These are phyloP conservation scores for Oryzias celebensis DNA, from an alignment of 2,113 vertebrate species.

Conservation along the genomic window DNA sequence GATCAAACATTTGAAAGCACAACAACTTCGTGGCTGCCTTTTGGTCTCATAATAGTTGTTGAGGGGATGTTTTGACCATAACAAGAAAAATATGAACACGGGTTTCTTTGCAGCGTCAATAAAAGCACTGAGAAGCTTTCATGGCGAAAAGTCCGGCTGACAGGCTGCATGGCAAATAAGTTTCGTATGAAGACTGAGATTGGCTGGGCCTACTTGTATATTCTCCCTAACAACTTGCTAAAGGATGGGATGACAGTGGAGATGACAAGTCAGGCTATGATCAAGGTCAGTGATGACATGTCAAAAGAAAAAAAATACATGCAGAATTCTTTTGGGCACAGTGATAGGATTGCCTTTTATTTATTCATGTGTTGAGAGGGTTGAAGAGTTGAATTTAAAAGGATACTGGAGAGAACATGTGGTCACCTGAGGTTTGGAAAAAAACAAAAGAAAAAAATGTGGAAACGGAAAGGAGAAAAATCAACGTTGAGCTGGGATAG, in stretches of 20 bases:
- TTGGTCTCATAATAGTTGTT: slow-evolving; percentile 11
- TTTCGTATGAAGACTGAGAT: slow-evolving; percentile 23
- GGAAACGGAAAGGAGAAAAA: slow-evolving; percentile 12
- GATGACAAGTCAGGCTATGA: slow-evolving; percentile 53
- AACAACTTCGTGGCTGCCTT: background rate
- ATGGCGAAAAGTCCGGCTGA: slow-evolving; percentile 23
- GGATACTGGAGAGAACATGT: slow-evolving; percentile 12
- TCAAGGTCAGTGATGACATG: slow-evolving; percentile 54
- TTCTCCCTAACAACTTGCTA: slow-evolving; percentile 42
- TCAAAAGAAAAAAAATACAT: slow-evolving; percentile 16
- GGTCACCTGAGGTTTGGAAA: slow-evolving; percentile 14
- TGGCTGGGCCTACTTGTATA: slow-evolving; percentile 36
- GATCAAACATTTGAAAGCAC: slow-evolving; percentile 3
- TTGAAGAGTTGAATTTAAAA: slow-evolving; percentile 25
- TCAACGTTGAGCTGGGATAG: background rate
- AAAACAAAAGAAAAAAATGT: slow-evolving; percentile 4
- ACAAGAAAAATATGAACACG: slow-evolving; percentile 23
- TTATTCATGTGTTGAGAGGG: slow-evolving; percentile 29
- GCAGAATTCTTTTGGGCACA: slow-evolving; percentile 21
- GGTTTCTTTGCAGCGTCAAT: slow-evolving; percentile 18
- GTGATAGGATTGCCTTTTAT: slow-evolving; percentile 39
- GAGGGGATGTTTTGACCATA: background rate
- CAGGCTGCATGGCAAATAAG: slow-evolving; percentile 22
- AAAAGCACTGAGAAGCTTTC: slow-evolving; percentile 28
- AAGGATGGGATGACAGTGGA: slow-evolving; percentile 45